These are phyloP conservation scores for Drosophila parvula DNA, from an alignment of 1,140 invertebrate species.

Conservation along the genomic window DNA sequence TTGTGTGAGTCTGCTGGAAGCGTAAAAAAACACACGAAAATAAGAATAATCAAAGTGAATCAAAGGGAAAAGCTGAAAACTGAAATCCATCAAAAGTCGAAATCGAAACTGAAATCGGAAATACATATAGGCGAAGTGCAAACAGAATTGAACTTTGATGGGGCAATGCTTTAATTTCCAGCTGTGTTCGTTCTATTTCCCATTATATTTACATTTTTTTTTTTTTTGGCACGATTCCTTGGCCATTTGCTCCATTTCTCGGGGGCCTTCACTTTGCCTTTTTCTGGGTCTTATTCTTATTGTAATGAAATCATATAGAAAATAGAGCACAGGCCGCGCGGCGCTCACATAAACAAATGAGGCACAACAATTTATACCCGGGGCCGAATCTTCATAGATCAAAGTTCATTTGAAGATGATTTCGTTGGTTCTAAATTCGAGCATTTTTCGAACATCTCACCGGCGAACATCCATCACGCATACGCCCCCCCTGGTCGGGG, in stretches of 20 bases:
- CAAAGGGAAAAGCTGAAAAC: conserved; percentile 10
- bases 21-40: conserved; percentile 12
- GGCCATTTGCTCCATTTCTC: conserved; percentile 16
- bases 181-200: conserved; percentile 33
- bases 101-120: conserved; percentile 34
- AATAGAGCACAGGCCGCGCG: conserved; percentile 48
- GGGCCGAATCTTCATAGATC: conserved; percentile 54
- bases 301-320: conserved; percentile 65
- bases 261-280: conserved; percentile 40
- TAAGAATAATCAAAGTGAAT: conserved; percentile 20
- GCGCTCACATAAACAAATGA: conserved; percentile 26
- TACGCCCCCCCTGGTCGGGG: conserved; percentile 23
- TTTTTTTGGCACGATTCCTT: conserved; percentile 8
- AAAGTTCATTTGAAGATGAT: conserved; percentile 56
- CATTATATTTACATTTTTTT: conserved; percentile 16
- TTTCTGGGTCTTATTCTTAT: conserved; percentile 40
- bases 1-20: conserved; percentile 40
- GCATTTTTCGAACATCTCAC: conserved; percentile 11
- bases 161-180: conserved; percentile 58
- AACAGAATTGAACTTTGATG: conserved; percentile 67
- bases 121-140: conserved; percentile 38
- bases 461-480: conserved; percentile 8
- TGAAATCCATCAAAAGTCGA: conserved; percentile 14
- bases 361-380: conserved; percentile 40
- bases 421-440: background rate